Evolutionary conservation across 1,140 invertebrate genomes (phyloP).

Genomic region (Caenorhabditis remanei): DNA sequence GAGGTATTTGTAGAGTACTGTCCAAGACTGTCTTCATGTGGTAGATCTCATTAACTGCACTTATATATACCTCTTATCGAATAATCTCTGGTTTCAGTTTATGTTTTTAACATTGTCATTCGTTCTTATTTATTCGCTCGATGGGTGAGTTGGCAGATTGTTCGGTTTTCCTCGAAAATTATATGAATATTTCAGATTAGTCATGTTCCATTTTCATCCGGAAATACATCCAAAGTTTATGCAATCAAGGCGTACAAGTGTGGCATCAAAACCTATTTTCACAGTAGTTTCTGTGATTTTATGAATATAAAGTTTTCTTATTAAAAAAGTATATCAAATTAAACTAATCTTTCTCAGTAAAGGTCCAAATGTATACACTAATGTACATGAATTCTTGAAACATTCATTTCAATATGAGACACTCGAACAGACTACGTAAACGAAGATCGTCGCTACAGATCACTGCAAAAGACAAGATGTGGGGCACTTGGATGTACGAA

Average conservation of each 20-base stretch:
- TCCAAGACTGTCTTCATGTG: conserved; percentile 14
- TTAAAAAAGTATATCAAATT: too few species aligned
- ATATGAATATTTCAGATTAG: not conserved
- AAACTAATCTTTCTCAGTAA: too few species aligned
- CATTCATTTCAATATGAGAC: too few species aligned
- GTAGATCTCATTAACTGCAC: conserved; percentile 6
- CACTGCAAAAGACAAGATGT: too few species aligned
- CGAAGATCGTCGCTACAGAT: too few species aligned
- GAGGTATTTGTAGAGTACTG: not conserved
- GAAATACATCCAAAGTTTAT: not conserved
- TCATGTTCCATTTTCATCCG: conserved; percentile 8
- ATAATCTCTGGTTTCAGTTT: not conserved
- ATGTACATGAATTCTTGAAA: too few species aligned
- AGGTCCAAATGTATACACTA: too few species aligned
- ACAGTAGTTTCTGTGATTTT: not conserved
- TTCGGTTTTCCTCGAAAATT: not conserved
- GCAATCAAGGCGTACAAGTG: not conserved
- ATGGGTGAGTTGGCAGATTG: not conserved
- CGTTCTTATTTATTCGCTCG: not conserved
- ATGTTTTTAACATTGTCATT: not conserved
- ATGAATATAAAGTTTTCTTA: not conserved
- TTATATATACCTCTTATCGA: not conserved
- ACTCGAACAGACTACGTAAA: too few species aligned
- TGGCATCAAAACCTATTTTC: not conserved
- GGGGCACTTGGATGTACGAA: too few species aligned